These are phyloP conservation scores for Ditylenchus weischeri DNA, from an alignment of 2,888 invertebrate species.

Conservation along the genomic window DNA sequence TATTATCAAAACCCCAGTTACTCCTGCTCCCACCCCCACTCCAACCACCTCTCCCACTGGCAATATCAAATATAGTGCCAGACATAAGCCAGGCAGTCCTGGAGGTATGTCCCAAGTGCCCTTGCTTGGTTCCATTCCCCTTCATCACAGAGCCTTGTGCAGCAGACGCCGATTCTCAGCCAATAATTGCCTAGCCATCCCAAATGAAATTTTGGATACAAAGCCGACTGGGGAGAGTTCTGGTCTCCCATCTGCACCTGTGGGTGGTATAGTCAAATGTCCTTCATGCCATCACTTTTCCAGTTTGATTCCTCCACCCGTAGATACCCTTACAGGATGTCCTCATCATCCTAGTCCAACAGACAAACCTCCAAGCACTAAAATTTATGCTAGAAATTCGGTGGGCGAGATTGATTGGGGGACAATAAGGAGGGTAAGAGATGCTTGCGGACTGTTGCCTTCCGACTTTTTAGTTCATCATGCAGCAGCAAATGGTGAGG, in stretches of 20 bases:
- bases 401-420: not conserved
- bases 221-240: not conserved
- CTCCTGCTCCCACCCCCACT: not conserved
- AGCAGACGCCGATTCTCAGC: slow-evolving; percentile 12
- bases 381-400: slow-evolving; percentile 4
- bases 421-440: slow-evolving; percentile 5
- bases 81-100: too few relatives aligned
- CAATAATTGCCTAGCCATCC: slow-evolving; percentile 7
- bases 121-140: slow-evolving; percentile 19
- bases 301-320: not conserved
- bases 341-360: not conserved
- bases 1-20: not conserved
- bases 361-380: not conserved
- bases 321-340: not conserved
- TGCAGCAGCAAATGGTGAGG: not conserved
- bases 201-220: not conserved
- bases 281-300: slow-evolving; percentile 2
- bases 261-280: not conserved
- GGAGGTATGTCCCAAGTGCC: not conserved
- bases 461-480: not conserved
- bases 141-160: slow-evolving; percentile 18
- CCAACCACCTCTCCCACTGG: slow-evolving; percentile 11
- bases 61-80: not conserved
- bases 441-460: slow-evolving; percentile 5
- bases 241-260: not conserved